Evolutionary conservation across 2,113 vertebrate species (phyloP).

Genomic region (Sebastes fasciatus): DNA sequence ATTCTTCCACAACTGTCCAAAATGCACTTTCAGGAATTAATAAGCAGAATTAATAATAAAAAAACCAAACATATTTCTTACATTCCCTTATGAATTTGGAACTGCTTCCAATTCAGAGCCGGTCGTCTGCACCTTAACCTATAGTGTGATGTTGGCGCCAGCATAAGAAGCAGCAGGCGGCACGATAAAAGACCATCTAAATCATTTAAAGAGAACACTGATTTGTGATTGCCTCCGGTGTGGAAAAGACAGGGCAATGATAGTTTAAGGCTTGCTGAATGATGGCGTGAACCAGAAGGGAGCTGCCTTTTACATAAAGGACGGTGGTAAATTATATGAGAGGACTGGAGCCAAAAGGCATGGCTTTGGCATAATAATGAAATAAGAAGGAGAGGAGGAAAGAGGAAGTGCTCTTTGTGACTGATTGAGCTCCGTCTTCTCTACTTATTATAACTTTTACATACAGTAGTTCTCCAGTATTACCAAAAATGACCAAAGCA

Average conservation of each 20-base stretch:
- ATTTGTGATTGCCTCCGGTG: constrained; percentile 61
- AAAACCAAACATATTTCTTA: neutral
- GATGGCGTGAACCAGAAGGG: constrained; percentile 57
- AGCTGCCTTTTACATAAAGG: constrained; percentile 68
- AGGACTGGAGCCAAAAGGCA: constrained; percentile 54
- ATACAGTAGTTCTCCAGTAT: neutral
- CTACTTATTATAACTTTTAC: constrained; percentile 6
- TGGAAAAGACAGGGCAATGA: constrained; percentile 57
- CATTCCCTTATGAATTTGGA: constrained; percentile 4
- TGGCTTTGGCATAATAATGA: constrained; percentile 28
- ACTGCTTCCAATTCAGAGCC: neutral
- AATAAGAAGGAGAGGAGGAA: constrained; percentile 15
- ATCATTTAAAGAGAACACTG: constrained; percentile 53
- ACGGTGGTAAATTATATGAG: constrained; percentile 58
- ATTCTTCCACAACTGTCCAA: neutral
- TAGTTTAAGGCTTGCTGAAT: constrained; percentile 68
- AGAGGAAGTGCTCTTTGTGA: constrained; percentile 6
- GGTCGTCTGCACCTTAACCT: neutral
- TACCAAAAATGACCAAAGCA: neutral
- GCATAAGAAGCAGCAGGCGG: constrained; percentile 23
- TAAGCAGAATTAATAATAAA: neutral
- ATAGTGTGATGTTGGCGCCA: constrained; percentile 6
- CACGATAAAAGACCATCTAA: constrained; percentile 53
- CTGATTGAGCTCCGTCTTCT: constrained; percentile 3
- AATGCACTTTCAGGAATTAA: neutral